Evolutionary conservation across 2,888 invertebrate species (phyloP), one percentile per base, ranked within the genome.

Genomic region (Sericinus montela): DNA sequence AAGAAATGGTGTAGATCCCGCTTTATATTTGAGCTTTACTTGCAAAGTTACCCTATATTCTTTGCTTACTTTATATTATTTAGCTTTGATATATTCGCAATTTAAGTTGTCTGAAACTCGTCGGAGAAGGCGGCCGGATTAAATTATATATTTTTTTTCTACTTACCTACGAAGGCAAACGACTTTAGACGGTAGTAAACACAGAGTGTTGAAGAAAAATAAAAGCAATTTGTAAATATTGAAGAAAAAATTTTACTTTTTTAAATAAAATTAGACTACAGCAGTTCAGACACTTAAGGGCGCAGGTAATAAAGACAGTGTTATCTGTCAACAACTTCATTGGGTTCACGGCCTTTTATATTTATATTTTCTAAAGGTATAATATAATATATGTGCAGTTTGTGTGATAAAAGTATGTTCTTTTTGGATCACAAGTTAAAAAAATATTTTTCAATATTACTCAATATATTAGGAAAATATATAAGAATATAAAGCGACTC

Each of bases 81-180:
- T 80, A 79, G 80, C 82, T 85, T 84, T 81, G 85, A 83, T 84
- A 84, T 80, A 83, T 82, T 84, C 75, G 77, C 81, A 85, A 85
- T 85, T 83, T 84, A 85, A 85, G 78, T 85, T 85, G 80, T 75
- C 76, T 77, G 72, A 78, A 82, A 85, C 76, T 85, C 82, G 72
- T 67, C 76, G 68, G 70, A 58, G 60, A 65, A 72, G 75, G 75
- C 68, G 72, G 62, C 67, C 55, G 73, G 80, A 84, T 84, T 78
- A 82, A 83, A 80, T 82, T 82, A 80, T 77, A 74, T 72, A 65
- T 75, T 80, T 80, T 32, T 81, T 72, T 69, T 67, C 58, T 69
- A 69, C 70, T 70, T 68, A 63, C 64, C 59, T 61, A 60, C 57
- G 66, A 65, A 59, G 71, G 70, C 65, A 69, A 77, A 75, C 70